These are phyloP conservation scores for Scortum barcoo DNA, from an alignment of 2,113 vertebrate genomes.

Conservation along the genomic window DNA sequence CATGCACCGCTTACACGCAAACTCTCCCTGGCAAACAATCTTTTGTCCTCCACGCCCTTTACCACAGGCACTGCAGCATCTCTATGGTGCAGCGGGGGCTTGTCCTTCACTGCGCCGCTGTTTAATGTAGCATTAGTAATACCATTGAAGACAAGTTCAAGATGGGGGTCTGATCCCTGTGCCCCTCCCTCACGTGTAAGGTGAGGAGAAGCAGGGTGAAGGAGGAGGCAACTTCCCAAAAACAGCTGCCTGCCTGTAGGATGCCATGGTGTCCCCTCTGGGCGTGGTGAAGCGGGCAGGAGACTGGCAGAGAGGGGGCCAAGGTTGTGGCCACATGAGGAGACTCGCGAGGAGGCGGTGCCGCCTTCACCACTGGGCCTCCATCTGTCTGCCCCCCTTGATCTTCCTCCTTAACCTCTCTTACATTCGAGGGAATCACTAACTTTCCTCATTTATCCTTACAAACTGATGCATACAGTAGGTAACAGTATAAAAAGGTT, in stretches of 20 bases:
- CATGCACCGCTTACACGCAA: slow-evolving; percentile 15
- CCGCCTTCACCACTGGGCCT: slow-evolving; percentile 69
- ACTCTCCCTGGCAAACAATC: not conserved
- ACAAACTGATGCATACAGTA: slow-evolving; percentile 23
- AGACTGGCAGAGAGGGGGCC: slow-evolving; percentile 58
- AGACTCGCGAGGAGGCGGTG: slow-evolving; percentile 54
- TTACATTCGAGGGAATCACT: slow-evolving; percentile 12
- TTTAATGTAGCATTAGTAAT: slow-evolving; percentile 26
- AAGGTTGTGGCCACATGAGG: slow-evolving; percentile 71
- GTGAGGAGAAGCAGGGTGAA: slow-evolving; percentile 63
- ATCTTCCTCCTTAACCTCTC: slow-evolving; percentile 39
- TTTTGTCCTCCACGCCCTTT: slow-evolving; percentile 39
- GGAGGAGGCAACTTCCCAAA: slow-evolving; percentile 59
- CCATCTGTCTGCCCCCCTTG: slow-evolving; percentile 76
- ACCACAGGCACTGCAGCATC: slow-evolving; percentile 24
- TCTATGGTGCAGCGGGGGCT: slow-evolving; percentile 15
- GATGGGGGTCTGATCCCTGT: slow-evolving; percentile 45
- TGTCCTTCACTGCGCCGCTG: slow-evolving; percentile 49
- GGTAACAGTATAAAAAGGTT: slow-evolving; percentile 4
- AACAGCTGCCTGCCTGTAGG: slow-evolving; percentile 83
- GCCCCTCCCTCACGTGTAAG: slow-evolving; percentile 55
- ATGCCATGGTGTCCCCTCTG: slow-evolving; percentile 73
- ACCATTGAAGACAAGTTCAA: slow-evolving; percentile 41
- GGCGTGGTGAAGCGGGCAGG: slow-evolving; percentile 52
- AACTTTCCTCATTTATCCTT: slow-evolving; percentile 23